Evolutionary conservation across 2,113 vertebrate genomes (phyloP).

Genomic region (Danionella cerebrum): DNA sequence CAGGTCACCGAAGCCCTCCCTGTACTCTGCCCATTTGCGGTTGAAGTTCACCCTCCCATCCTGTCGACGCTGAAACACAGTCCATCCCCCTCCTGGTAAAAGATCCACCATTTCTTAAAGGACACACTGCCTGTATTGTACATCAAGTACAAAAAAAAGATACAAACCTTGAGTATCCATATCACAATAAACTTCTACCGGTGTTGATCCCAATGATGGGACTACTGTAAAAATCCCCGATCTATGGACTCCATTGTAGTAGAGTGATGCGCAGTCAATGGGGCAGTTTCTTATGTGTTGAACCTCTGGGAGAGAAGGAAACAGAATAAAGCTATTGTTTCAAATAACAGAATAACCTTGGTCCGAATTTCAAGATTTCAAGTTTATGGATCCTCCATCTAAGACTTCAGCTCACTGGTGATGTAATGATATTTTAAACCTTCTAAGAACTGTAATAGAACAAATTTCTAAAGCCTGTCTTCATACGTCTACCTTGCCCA

Average conservation of each 20-base stretch:
- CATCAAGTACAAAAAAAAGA: background rate
- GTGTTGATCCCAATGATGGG: slow-evolving; percentile 54
- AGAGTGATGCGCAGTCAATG: slow-evolving; percentile 75
- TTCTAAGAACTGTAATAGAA: too few species aligned
- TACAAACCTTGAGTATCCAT: slow-evolving; percentile 77
- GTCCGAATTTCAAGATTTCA: background rate
- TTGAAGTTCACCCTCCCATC: slow-evolving; percentile 77
- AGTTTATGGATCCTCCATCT: too few species aligned
- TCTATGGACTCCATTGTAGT: slow-evolving; percentile 67
- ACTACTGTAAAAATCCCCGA: slow-evolving; percentile 75
- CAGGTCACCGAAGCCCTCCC: slow-evolving; percentile 76
- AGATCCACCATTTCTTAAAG: background rate
- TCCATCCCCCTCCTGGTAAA: slow-evolving; percentile 76
- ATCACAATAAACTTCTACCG: slow-evolving; percentile 74
- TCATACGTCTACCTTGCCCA: too few species aligned
- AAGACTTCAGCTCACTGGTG: too few species aligned
- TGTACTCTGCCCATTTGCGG: slow-evolving; percentile 76
- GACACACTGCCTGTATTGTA: background rate
- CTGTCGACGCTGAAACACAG: slow-evolving; percentile 73
- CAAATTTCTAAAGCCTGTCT: too few species aligned
- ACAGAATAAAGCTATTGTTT: background rate
- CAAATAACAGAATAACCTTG: background rate
- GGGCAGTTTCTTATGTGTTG: slow-evolving; percentile 70
- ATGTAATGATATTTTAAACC: too few species aligned
- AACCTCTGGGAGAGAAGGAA: slow-evolving; percentile 56